These are phyloP conservation scores for Drosophila gaucha DNA, from an alignment of 2,888 invertebrate genomes.

Conservation along the genomic window DNA sequence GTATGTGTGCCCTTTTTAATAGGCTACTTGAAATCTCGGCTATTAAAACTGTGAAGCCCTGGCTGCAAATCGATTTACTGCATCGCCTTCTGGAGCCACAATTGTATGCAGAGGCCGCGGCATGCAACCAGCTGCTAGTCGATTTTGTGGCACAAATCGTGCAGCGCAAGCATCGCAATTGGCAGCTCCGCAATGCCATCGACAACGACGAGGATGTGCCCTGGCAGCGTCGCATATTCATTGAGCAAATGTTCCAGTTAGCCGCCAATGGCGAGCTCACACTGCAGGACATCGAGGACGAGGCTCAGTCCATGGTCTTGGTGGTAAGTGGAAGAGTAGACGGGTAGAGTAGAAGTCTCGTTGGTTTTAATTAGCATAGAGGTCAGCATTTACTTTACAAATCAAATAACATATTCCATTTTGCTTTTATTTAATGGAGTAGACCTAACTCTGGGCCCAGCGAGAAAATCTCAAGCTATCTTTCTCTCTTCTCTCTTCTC, in stretches of 20 bases:
- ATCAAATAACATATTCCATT: no score
- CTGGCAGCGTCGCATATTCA: slow-evolving; percentile 81
- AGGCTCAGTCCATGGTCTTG: slow-evolving; percentile 83
- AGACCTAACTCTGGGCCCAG: no score
- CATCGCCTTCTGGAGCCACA: slow-evolving; percentile 77
- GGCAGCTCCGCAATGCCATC: slow-evolving; percentile 60
- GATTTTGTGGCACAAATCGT: slow-evolving; percentile 82
- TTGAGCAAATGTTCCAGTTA: slow-evolving; percentile 83
- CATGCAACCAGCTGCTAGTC: slow-evolving; percentile 76
- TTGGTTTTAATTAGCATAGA: no score
- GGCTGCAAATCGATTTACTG: slow-evolving; percentile 82
- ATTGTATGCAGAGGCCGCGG: slow-evolving; percentile 69
- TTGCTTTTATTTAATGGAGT: no score
- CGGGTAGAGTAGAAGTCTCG: no score
- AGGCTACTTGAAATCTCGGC: slow-evolving; percentile 82
- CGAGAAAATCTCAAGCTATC: no score
- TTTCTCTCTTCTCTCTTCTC: no score
- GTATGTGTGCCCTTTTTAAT: slow-evolving; percentile 7
- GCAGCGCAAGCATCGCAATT: slow-evolving; percentile 77
- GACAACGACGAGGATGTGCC: slow-evolving; percentile 29
- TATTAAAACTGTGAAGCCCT: slow-evolving; percentile 80
- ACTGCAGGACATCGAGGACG: slow-evolving; percentile 82
- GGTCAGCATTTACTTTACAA: no score
- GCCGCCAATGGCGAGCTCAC: slow-evolving; percentile 81
- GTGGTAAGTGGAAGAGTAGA: slow-evolving; percentile 78